Conservation (phyloP, 2,113 vertebrate species). For the Mungos mungo region DNA sequence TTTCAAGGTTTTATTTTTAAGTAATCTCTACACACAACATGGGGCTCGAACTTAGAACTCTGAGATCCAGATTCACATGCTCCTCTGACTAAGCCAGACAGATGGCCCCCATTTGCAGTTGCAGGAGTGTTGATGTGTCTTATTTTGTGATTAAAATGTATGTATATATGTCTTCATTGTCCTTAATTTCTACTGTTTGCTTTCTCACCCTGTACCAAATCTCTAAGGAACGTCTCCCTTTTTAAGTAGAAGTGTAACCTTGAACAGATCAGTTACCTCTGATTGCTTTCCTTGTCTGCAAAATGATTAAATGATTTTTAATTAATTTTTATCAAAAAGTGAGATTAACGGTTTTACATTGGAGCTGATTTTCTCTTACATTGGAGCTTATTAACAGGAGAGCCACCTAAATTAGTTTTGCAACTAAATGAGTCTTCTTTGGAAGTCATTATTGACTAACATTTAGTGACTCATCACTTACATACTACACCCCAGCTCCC, state of each 20-base stretch:
- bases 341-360: neutral
- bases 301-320: neutral
- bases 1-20: too few relatives aligned
- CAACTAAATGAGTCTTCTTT: neutral
- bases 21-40: too few relatives aligned
- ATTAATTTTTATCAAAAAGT: neutral
- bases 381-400: neutral
- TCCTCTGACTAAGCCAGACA: too few relatives aligned
- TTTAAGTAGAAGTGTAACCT: neutral
- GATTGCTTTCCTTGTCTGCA: neutral
- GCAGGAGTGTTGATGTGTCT: neutral
- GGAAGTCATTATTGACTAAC: neutral
- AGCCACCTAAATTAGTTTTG: neutral
- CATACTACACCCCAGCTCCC: too few relatives aligned
- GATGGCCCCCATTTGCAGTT: neutral
- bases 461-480: too few relatives aligned
- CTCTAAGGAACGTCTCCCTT: neutral
- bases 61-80: too few relatives aligned
- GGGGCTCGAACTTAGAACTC: too few relatives aligned
- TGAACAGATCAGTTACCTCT: neutral
- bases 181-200: neutral
- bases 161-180: neutral
- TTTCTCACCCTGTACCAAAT: neutral
- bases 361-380: neutral
- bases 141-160: neutral